Base-by-base conservation (phyloP, 2,888 invertebrate species). In the Yponomeuta plumbellus region DNA sequence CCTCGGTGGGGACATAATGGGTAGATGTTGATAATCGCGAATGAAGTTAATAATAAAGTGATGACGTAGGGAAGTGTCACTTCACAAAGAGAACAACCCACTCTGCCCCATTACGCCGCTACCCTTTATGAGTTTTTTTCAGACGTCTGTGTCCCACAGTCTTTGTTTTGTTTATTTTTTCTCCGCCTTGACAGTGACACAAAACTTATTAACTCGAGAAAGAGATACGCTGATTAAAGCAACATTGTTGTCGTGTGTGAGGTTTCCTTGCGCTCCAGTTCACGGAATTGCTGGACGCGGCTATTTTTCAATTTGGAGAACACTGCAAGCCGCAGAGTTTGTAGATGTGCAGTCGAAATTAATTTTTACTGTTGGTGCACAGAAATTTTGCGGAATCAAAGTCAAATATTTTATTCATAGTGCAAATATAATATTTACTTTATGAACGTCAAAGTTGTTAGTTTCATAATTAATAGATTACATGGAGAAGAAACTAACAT, bases 181-280 rank as follows among this genome's bases (percentile, higher is more conserved):
- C 23, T 61, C 8, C 17, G 17, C 13, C 22, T 61, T 61, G 61
- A 61, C 61, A 61, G 61, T 61, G 61, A 61, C 61, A 61, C 23
- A 34, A 61, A 61, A 61, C 61, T 61, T 61, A 61, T 61, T 61
- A 61, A 61, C 61, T 61, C 34, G 61, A 58, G 58, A 58, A 58
- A 58, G 58, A 58, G 22, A 58, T 58, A 22, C 20, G 44, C 44
- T 52, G 44, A 52, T 52, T 52, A 52, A 58, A 21, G 58, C 21
- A 58, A 58, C 58, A 58, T 17, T 52, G 44, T 13, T 3, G 17
- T 1, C 13, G 13, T 3, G 13, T 17, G 13, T 52, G 17, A 52
- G 44, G 44, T 52, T 52, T 52, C 44, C 13, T 52, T 13, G 17
- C 44, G 5, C 13, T 17, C 17, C 44, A 13, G 17, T 58, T 58